Conservation (phyloP, 2,113 vertebrate species). For the Cettia cetti region DNA sequence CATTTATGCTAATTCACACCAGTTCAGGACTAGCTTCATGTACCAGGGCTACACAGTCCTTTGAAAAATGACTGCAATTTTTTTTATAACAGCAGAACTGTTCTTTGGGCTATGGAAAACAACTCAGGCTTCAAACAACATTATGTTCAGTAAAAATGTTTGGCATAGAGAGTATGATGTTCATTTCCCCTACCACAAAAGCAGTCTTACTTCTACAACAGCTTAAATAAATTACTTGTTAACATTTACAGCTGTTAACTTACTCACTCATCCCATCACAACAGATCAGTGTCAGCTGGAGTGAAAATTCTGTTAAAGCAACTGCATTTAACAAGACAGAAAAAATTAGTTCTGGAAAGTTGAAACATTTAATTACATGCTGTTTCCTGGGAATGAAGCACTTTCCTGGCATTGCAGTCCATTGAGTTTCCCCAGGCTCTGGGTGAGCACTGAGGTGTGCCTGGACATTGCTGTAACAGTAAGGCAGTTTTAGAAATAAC, state of each 20-base stretch:
- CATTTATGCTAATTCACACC: background rate
- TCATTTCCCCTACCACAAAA: background rate
- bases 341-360: conserved; percentile 45
- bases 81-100: background rate
- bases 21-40: background rate
- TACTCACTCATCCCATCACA: conserved; percentile 55
- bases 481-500: background rate
- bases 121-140: background rate
- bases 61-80: background rate
- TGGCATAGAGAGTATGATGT: background rate
- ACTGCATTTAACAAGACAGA: conserved; percentile 51
- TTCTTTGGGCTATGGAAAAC: background rate
- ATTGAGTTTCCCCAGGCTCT: background rate
- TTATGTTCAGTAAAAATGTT: conserved; percentile 2
- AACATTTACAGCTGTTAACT: conserved; percentile 64
- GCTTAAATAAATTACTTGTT: conserved; percentile 62
- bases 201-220: background rate
- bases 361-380: background rate
- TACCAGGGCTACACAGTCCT: background rate
- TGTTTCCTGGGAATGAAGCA: background rate
- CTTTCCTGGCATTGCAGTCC: fast-evolving
- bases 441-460: background rate
- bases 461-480: background rate
- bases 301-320: conserved; percentile 53
- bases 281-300: conserved; percentile 53